Evolutionary conservation across 1,140 invertebrate genomes (phyloP).

Genomic region (fruit fly (Drosophila melanogaster)): Release_6_plus_ISO1_MT NT_037436.4:10784001-10784500

Average conservation of each 20-base stretch:
- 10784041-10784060: slow-evolving; percentile 42
- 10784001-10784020: slow-evolving; percentile 65
- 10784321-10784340: slow-evolving; percentile 18
- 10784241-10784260: background rate
- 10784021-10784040: slow-evolving; percentile 25
- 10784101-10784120: slow-evolving; percentile 63
- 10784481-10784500: slow-evolving; percentile 5
- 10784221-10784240: background rate
- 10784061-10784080: slow-evolving; percentile 71
- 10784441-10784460: slow-evolving; percentile 16
- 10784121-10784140: slow-evolving; percentile 11
- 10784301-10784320: slow-evolving; percentile 3
- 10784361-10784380: slow-evolving; percentile 70
- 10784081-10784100: slow-evolving; percentile 69
- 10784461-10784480: background rate
- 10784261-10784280: too few species aligned
- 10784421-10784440: slow-evolving; percentile 75
- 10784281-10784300: background rate
- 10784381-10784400: slow-evolving; percentile 78
- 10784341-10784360: slow-evolving; percentile 1
- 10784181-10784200: too few species aligned
- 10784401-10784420: slow-evolving; percentile 82
- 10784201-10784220: too few species aligned
- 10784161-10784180: background rate
- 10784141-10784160: slow-evolving; percentile 18